These are phyloP conservation scores for Lasioglossum vierecki DNA, from an alignment of 2,888 invertebrate genomes.

Conservation along the genomic window DNA sequence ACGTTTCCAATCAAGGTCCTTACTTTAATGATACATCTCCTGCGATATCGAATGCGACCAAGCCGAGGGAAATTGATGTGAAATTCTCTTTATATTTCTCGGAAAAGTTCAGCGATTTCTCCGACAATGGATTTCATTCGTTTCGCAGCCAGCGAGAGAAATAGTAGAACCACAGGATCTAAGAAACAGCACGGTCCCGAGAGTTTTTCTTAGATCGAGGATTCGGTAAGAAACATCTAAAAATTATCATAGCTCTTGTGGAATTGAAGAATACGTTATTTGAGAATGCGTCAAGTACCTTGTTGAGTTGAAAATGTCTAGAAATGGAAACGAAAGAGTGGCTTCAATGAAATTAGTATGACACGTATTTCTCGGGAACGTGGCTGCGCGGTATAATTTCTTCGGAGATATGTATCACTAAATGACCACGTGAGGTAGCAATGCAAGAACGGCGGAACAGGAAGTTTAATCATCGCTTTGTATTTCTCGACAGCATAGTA, in stretches of 20 bases:
- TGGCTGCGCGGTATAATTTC: constrained; percentile 24
- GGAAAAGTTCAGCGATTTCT: neutral
- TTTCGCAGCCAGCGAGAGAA: too few species aligned
- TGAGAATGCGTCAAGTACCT: neutral
- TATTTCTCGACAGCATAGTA: neutral
- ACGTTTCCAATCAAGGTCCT: constrained; percentile 47
- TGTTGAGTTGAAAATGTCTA: neutral
- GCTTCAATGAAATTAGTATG: constrained; percentile 15
- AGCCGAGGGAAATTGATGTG: neutral
- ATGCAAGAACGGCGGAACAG: neutral
- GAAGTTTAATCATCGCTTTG: constrained; percentile 13
- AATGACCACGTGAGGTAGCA: constrained; percentile 1
- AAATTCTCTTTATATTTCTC: neutral
- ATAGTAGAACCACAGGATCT: too few species aligned
- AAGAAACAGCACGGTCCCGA: too few species aligned
- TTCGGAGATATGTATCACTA: constrained; percentile 17
- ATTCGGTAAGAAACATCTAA: too few species aligned
- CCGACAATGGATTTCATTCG: neutral
- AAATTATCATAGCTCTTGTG: too few species aligned
- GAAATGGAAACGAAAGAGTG: constrained; percentile 17
- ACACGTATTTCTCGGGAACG: constrained; percentile 28
- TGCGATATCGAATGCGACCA: constrained; percentile 4
- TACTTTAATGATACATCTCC: constrained; percentile 20
- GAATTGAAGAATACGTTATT: too few species aligned
- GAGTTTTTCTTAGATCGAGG: too few species aligned